Percentiles rank a stretch among this genome's conserved stretches.
These are phyloP conservation scores for Atta cephalotes DNA, from an alignment of 1,140 invertebrate genomes.

Conservation along the genomic window DNA sequence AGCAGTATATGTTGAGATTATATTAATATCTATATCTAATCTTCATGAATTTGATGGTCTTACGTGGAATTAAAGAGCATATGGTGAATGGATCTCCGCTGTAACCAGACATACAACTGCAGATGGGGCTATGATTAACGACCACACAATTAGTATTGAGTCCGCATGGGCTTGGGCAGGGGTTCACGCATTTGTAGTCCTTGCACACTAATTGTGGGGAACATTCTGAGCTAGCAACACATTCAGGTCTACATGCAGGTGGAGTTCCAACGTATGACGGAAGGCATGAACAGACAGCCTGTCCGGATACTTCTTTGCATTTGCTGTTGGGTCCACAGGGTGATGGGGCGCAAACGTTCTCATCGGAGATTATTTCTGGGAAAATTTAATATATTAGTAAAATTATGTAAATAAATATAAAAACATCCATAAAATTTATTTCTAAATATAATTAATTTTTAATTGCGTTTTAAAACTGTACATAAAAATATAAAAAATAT, in stretches of 20 bases:
- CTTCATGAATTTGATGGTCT: constrained; percentile 48
- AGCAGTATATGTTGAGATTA: neutral
- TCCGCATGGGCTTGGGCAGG: constrained; percentile 89
- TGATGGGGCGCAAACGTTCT: constrained; percentile 89
- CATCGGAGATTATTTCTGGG: constrained; percentile 74
- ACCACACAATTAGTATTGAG: constrained; percentile 87
- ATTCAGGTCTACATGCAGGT: constrained; percentile 87
- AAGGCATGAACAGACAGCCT: constrained; percentile 88
- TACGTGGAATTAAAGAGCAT: constrained; percentile 81
- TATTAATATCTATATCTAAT: neutral
- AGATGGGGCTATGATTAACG: constrained; percentile 88
- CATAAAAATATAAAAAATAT: neutral
- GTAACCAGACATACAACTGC: constrained; percentile 86
- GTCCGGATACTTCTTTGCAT: constrained; percentile 86
- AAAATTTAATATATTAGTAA: constrained; percentile 37
- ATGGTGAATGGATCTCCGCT: constrained; percentile 88
- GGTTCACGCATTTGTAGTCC: constrained; percentile 88
- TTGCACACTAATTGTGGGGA: constrained; percentile 87
- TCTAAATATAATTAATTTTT: constrained; percentile 3
- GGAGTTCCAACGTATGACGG: constrained; percentile 87
- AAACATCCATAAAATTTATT: neutral
- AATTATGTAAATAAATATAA: constrained; percentile 14
- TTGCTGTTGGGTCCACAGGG: constrained; percentile 91
- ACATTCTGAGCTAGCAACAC: constrained; percentile 88
- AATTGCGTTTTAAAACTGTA: neutral